Evolutionary conservation across 1,140 invertebrate species (phyloP), one percentile per base, ranked within the genome.

Genomic region (Macrobrachium rosenbergii): DNA sequence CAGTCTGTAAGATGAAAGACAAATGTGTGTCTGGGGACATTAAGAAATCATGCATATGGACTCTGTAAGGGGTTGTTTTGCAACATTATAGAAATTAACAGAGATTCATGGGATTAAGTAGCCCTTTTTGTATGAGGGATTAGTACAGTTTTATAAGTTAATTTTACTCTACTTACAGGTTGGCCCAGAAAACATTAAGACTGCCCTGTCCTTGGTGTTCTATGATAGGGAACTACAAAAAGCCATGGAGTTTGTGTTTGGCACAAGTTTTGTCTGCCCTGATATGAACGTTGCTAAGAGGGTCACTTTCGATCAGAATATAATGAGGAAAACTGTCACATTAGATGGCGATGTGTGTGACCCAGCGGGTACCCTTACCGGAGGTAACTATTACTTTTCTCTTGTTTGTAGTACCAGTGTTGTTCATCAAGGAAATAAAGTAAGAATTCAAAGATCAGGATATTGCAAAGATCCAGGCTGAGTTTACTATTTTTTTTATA

Each of bases 231-330:
- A 94, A 78, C 93, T 96, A 43, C 93, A 94, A 72, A 91, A 94
- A 2, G 97, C 97, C 0, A 98, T 99, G 95, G 93, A 95, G 90
- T 98, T 94, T 94, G 95, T 98, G 87, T 99, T 99, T 93, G 98
- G 98, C 17, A 93, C 94, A 89, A 94, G 94, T 69, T 95, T 99
- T 88, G 94, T 99, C 76, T 98, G 97, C 91, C 94, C 93, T 60
- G 94, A 97, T 91, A 94, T 98, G 92, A 94, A 96, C 77, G 92
- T 93, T 81, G 98, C 98, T 5, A 95, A 95, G 88, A 91, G 91
- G 10, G 90, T 90, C 23, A 93, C 97, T 16, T 99, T 96, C 92
- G 94, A 98, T 92, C 92, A 93, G 8, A 92, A 92, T 17, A 95
- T 99, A 73, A 93, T 94, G 91, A 95, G 94, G 58, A 95, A 95